phyloP scores from a whole-genome alignment of 2,797 vertebrate genomes.

The Chelon auratus region DNA sequence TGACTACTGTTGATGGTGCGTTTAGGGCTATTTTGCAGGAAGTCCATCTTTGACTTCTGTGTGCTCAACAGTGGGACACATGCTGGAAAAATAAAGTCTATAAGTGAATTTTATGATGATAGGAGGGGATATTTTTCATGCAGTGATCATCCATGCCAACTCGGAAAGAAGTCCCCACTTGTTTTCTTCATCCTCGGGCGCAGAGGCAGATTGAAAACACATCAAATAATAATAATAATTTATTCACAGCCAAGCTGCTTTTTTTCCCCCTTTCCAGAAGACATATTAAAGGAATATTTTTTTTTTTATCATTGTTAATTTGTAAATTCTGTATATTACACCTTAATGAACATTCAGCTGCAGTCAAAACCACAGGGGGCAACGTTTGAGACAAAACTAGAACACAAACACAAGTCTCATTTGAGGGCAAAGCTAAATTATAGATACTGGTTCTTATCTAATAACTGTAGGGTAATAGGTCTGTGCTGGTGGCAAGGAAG shows the following conservation, averaged over 20 bases:
- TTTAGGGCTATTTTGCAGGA: constrained; percentile 7
- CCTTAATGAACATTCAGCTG: constrained; percentile 15
- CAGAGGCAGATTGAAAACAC: constrained; percentile 76
- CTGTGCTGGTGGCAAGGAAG: not conserved
- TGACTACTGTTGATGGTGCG: constrained; percentile 8
- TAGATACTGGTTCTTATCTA: not conserved
- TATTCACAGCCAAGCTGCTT: constrained; percentile 61
- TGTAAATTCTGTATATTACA: not conserved
- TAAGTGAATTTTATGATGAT: constrained; percentile 12
- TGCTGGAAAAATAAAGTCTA: constrained; percentile 1
- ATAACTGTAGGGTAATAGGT: not conserved
- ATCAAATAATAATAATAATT: constrained; percentile 75
- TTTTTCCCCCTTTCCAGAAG: constrained; percentile 17
- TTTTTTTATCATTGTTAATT: constrained; percentile 12
- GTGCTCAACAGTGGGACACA: not conserved
- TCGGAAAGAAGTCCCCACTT: constrained; percentile 39
- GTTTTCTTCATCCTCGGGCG: constrained; percentile 71
- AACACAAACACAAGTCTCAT: constrained; percentile 17
- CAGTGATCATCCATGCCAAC: constrained; percentile 37
- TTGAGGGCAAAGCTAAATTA: not conserved
- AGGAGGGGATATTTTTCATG: constrained; percentile 3
- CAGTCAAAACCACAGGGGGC: constrained; percentile 24
- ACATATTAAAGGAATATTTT: constrained; percentile 21
- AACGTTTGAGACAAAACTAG: constrained; percentile 31
- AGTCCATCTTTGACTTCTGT: too few relatives aligned